phyloP scores from a whole-genome alignment of 2,888 invertebrate genomes.

The Psylliodes chrysocephalus region DNA sequence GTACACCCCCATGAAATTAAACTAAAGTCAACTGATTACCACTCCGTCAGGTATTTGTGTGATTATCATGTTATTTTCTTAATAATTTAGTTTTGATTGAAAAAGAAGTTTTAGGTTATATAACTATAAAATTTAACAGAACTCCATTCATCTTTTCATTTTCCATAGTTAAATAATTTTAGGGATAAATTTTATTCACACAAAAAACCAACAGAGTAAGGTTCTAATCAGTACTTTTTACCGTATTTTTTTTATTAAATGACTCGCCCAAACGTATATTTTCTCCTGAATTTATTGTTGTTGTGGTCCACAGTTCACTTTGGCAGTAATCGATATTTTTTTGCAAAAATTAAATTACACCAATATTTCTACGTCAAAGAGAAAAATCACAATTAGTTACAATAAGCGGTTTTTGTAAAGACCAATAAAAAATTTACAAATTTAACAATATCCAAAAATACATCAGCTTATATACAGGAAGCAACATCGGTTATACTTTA shows the following conservation, averaged over 20 bases:
- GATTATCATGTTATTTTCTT: too few relatives aligned
- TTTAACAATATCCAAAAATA: slow-evolving; percentile 50
- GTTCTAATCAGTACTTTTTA: too few relatives aligned
- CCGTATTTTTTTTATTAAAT: too few relatives aligned
- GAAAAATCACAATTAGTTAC: slow-evolving; percentile 36
- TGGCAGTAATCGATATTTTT: slow-evolving; percentile 40
- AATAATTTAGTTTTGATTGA: too few relatives aligned
- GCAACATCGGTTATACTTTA: slow-evolving; percentile 40
- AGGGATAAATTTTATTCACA: too few relatives aligned
- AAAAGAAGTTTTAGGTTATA: too few relatives aligned
- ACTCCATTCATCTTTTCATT: too few relatives aligned
- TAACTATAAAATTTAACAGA: too few relatives aligned
- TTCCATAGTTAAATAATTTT: too few relatives aligned
- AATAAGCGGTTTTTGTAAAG: slow-evolving; percentile 39
- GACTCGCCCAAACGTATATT: neutral
- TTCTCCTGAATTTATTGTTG: slow-evolving; percentile 41
- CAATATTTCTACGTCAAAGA: slow-evolving; percentile 36
- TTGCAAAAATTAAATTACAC: slow-evolving; percentile 24
- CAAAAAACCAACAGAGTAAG: neutral
- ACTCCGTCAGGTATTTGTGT: too few relatives aligned
- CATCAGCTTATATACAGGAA: slow-evolving; percentile 47
- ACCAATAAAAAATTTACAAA: slow-evolving; percentile 47
- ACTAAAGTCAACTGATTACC: too few relatives aligned
- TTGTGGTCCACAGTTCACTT: slow-evolving; percentile 49
- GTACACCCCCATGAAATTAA: too few relatives aligned